Conservation (phyloP, 2,113 vertebrate genomes). For the Gopherus evgoodei region DNA sequence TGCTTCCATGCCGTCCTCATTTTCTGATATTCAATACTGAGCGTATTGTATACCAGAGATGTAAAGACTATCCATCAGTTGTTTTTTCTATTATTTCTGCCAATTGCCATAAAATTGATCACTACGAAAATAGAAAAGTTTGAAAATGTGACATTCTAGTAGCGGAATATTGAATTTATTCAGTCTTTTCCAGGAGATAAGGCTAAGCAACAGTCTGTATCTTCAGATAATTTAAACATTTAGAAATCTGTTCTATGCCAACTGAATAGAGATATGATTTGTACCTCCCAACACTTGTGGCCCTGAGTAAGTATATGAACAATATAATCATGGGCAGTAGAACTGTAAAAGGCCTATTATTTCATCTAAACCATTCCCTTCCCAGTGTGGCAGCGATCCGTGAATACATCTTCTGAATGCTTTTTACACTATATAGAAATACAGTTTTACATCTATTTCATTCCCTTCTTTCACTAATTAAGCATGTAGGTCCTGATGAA, state of each 20-base stretch:
- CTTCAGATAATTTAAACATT: neutral
- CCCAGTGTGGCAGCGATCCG: neutral
- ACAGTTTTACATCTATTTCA: too few relatives aligned
- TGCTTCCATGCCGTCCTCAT: neutral
- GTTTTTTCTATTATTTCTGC: neutral
- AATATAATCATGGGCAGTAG: neutral
- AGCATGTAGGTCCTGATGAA: too few relatives aligned
- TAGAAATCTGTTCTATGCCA: neutral
- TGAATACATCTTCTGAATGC: neutral
- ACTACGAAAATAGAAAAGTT: neutral
- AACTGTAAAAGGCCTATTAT: neutral
- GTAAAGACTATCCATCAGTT: neutral
- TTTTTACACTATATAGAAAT: neutral
- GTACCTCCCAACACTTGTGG: neutral
- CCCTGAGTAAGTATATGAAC: neutral
- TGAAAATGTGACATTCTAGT: neutral
- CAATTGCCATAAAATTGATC: neutral
- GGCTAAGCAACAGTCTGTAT: neutral
- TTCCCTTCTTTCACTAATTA: too few relatives aligned
- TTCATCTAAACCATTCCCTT: neutral
- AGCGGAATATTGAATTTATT: neutral
- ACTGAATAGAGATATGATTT: neutral
- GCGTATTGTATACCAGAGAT: neutral
- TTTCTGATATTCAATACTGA: neutral
- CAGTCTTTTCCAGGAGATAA: neutral